Percentiles rank a stretch among this genome's conserved stretches.
Evolutionary conservation across 2,888 invertebrate genomes (phyloP).

Genomic region (Steinernema carpocapsae): DNA sequence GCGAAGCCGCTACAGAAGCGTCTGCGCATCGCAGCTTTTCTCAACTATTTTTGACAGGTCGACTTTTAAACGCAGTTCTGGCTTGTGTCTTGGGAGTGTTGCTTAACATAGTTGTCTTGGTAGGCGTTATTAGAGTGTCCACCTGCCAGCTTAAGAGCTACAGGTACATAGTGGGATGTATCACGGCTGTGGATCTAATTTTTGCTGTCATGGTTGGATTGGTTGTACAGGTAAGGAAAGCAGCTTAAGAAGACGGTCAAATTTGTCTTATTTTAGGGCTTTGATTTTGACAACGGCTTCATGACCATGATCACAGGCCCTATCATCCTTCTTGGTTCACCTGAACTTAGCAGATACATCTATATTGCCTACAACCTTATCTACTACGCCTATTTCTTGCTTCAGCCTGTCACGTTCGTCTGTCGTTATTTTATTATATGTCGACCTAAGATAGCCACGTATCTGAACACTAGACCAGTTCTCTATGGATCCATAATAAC

Average conservation of each 20-base stretch:
- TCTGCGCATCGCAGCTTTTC: not conserved
- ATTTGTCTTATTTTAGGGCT: not conserved
- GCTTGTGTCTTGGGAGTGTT: not conserved
- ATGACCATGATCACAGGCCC: not conserved
- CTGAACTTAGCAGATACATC: not conserved
- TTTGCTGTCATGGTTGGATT: not conserved
- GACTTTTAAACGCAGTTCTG: not conserved
- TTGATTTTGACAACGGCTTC: slow-evolving; percentile 11
- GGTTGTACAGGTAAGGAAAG: not conserved
- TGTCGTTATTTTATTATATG: slow-evolving; percentile 5
- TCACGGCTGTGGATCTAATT: not conserved
- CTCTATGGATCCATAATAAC: not conserved
- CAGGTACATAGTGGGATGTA: not conserved
- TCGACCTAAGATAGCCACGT: not conserved
- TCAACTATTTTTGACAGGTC: not conserved
- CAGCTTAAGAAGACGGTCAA: not conserved
- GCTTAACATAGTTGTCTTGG: not conserved
- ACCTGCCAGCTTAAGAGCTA: not conserved
- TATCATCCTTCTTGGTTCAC: not conserved
- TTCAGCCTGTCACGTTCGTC: slow-evolving; percentile 15
- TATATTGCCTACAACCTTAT: not conserved
- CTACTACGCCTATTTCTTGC: slow-evolving; percentile 14
- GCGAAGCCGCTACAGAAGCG: not conserved
- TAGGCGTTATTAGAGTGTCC: not conserved
- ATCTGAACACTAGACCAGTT: slow-evolving; percentile 4